Evolutionary conservation across 2,888 invertebrate species (phyloP).

Genomic region (Dasypogon diadema): DNA sequence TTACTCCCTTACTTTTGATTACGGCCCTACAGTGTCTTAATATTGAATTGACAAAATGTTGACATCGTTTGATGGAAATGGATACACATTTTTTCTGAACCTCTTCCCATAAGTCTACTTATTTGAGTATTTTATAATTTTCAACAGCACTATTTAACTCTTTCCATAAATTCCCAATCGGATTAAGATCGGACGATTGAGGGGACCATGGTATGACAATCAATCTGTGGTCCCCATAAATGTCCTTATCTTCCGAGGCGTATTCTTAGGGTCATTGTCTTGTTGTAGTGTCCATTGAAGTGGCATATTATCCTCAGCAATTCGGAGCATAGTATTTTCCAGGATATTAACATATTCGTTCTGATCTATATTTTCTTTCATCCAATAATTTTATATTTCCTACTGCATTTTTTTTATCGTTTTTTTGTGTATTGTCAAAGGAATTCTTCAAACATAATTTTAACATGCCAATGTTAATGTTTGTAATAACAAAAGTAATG

Average conservation of each 20-base stretch:
- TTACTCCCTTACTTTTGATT: neutral
- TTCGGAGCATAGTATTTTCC: neutral
- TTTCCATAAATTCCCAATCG: neutral
- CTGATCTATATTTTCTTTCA: neutral
- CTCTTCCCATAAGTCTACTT: neutral
- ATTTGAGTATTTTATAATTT: neutral
- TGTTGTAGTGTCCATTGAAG: neutral
- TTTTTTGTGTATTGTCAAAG: neutral
- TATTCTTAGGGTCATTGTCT: neutral
- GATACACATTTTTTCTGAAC: neutral
- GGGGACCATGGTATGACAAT: neutral
- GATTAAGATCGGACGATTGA: neutral
- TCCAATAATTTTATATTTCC: too few species aligned
- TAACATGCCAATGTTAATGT: neutral
- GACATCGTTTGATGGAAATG: neutral
- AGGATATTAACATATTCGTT: neutral
- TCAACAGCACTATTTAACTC: neutral
- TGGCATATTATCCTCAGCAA: slow-evolving; percentile 22
- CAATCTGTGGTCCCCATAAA: neutral
- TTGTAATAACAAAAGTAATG: neutral
- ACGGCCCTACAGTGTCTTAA: neutral
- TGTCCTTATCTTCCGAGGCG: neutral
- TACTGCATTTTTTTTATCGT: too few species aligned
- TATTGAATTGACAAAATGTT: neutral
- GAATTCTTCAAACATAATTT: neutral